Evolutionary conservation across 2,797 vertebrate genomes (phyloP).

Genomic region (Acanthopagrus latus): DNA sequence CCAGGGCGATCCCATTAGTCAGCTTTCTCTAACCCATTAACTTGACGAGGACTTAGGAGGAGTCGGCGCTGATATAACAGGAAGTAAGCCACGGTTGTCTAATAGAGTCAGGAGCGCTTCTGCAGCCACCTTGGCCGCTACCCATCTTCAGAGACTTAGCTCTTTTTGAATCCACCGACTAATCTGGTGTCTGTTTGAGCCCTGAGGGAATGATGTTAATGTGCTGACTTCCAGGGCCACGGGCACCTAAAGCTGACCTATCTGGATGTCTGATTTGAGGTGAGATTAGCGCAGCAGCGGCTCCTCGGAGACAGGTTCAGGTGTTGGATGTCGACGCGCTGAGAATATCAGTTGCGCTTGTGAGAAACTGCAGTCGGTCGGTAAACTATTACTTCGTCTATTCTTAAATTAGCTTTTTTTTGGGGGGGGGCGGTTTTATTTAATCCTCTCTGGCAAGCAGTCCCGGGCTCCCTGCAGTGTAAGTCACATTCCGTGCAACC

Average conservation of each 20-base stretch:
- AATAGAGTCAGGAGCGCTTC: conserved; percentile 20
- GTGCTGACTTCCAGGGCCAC: neutral
- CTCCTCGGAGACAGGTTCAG: conserved; percentile 1
- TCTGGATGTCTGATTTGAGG: conserved; percentile 1
- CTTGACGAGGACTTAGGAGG: conserved; percentile 39
- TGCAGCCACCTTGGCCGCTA: conserved; percentile 15
- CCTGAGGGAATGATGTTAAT: conserved; percentile 10
- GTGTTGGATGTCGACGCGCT: neutral
- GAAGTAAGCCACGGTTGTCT: conserved; percentile 49
- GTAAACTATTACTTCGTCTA: neutral
- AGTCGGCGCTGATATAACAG: conserved; percentile 54
- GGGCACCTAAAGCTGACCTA: neutral
- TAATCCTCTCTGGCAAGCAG: fast-evolving
- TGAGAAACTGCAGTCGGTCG: neutral
- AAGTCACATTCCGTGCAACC: conserved; percentile 20
- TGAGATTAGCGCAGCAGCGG: neutral
- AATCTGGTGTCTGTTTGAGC: conserved; percentile 22
- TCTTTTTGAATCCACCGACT: conserved; percentile 22
- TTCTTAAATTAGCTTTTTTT: neutral
- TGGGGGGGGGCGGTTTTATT: too few species aligned
- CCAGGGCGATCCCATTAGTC: conserved; percentile 61
- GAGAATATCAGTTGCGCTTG: neutral
- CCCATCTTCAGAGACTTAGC: conserved; percentile 5
- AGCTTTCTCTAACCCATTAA: conserved; percentile 49
- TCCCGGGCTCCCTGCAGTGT: neutral